Evolutionary conservation across 2,888 invertebrate genomes (phyloP).

Genomic region (Oligia fasciuncula): DNA sequence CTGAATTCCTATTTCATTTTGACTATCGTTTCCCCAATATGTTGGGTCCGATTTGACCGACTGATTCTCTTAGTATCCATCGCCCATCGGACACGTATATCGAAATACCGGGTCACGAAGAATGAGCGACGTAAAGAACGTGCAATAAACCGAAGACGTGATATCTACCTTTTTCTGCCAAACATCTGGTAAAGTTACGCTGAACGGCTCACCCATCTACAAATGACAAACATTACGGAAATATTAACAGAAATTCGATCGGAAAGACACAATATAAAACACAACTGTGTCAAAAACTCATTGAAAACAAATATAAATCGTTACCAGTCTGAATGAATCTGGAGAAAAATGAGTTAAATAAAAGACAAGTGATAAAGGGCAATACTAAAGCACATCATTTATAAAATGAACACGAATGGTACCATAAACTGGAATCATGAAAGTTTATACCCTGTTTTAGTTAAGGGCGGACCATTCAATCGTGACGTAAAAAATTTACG

Average conservation of each 20-base stretch:
- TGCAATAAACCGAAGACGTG: conserved; percentile 88
- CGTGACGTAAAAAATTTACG: conserved; percentile 88
- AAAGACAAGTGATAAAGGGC: conserved; percentile 75
- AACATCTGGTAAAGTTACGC: conserved; percentile 74
- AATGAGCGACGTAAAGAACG: conserved; percentile 79
- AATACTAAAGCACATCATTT: conserved; percentile 84
- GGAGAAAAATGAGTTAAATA: conserved; percentile 54
- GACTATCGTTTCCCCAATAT: conserved; percentile 34
- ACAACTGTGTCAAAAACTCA: conserved; percentile 33
- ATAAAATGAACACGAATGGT: conserved; percentile 88
- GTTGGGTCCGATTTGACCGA: conserved; percentile 55
- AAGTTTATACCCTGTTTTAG: conserved; percentile 89
- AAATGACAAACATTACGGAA: conserved; percentile 67
- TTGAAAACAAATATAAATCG: conserved; percentile 43
- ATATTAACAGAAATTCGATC: conserved; percentile 51
- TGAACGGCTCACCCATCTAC: conserved; percentile 67
- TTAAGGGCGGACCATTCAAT: conserved; percentile 88
- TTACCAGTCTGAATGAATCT: conserved; percentile 50
- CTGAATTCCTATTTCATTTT: conserved; percentile 37
- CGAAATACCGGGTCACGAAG: conserved; percentile 79
- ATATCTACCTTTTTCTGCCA: conserved; percentile 78
- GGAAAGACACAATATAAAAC: conserved; percentile 28
- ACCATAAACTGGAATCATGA: conserved; percentile 87
- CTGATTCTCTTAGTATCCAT: conserved; percentile 72
- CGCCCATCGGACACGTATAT: conserved; percentile 84